A percentile compares a stretch with the other conserved stretches of the same genome.
These are phyloP conservation scores for Rhagonycha fulva DNA, from an alignment of 2,888 invertebrate species.

Conservation along the genomic window DNA sequence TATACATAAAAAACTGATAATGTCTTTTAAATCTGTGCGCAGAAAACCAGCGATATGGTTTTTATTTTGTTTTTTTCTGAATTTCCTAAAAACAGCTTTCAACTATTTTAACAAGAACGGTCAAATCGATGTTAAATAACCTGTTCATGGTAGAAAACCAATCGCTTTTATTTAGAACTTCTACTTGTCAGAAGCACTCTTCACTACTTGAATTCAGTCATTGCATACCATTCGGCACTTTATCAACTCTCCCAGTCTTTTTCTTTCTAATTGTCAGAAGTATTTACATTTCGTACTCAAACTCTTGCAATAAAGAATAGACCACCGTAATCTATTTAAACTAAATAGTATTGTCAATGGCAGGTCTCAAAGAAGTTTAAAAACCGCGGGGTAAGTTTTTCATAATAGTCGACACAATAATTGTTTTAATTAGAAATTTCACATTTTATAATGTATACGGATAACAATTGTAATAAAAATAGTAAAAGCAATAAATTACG, in stretches of 20 bases:
- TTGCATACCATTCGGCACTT: conserved; percentile 21
- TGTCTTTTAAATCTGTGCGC: conserved; percentile 4
- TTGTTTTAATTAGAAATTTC: not conserved
- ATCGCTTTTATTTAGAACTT: conserved; percentile 25
- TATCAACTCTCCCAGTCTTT: conserved; percentile 10
- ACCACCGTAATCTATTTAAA: conserved; percentile 10
- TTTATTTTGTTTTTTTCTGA: conserved; percentile 19
- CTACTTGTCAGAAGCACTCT: conserved; percentile 18
- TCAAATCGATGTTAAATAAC: conserved; percentile 22
- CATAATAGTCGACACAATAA: too few relatives aligned
- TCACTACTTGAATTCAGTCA: conserved; percentile 7
- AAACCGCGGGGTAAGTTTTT: not conserved
- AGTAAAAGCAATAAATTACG: too few relatives aligned
- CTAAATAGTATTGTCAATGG: conserved; percentile 17
- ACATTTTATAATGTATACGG: not conserved
- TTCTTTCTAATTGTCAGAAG: conserved; percentile 15
- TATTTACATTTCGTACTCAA: conserved; percentile 12
- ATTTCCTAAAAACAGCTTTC: conserved; percentile 12
- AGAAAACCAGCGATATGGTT: conserved; percentile 14
- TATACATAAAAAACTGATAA: not conserved
- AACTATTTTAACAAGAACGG: conserved; percentile 17
- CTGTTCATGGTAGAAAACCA: conserved; percentile 21
- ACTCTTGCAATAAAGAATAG: conserved; percentile 11
- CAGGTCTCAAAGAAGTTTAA: conserved; percentile 7
- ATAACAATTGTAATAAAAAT: not conserved